These are phyloP conservation scores for Chaetoderma sp. DNA, from an alignment of 2,888 invertebrate genomes.

Conservation along the genomic window DNA sequence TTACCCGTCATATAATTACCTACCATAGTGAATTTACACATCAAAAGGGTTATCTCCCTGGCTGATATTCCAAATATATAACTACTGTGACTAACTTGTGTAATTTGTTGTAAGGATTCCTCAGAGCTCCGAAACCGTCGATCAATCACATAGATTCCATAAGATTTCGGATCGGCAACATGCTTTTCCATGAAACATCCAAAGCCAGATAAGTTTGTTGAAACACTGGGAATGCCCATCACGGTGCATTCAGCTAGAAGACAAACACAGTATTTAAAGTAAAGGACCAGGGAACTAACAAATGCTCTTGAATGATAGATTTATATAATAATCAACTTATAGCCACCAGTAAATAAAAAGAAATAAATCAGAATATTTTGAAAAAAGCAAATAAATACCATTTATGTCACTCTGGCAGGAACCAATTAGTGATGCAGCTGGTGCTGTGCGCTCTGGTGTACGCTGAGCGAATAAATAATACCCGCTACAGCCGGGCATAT, in stretches of 20 bases:
- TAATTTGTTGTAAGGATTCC: conserved; percentile 88
- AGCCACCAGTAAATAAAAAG: too few species aligned
- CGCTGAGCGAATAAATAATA: too few species aligned
- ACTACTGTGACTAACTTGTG: conserved; percentile 58
- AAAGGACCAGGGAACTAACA: not conserved
- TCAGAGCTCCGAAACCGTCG: conserved; percentile 90
- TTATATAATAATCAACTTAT: too few species aligned
- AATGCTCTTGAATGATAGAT: not conserved
- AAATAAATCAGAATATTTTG: not conserved
- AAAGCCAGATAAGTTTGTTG: conserved; percentile 97
- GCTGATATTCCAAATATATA: too few species aligned
- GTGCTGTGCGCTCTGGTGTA: too few species aligned
- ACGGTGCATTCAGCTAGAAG: conserved; percentile 93
- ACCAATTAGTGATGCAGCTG: not conserved
- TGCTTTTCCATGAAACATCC: conserved; percentile 99
- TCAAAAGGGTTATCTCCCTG: too few species aligned
- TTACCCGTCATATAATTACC: too few species aligned
- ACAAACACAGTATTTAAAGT: conserved; percentile 7
- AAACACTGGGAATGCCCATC: conserved; percentile 99
- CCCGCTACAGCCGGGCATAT: too few species aligned
- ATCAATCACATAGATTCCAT: conserved; percentile 98
- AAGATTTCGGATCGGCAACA: conserved; percentile 96
- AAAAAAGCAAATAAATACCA: not conserved
- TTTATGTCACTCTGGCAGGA: not conserved
- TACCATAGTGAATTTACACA: too few species aligned